Base-by-base conservation (phyloP, 2,888 invertebrate genomes). In the Ectemnius cavifrons region DNA sequence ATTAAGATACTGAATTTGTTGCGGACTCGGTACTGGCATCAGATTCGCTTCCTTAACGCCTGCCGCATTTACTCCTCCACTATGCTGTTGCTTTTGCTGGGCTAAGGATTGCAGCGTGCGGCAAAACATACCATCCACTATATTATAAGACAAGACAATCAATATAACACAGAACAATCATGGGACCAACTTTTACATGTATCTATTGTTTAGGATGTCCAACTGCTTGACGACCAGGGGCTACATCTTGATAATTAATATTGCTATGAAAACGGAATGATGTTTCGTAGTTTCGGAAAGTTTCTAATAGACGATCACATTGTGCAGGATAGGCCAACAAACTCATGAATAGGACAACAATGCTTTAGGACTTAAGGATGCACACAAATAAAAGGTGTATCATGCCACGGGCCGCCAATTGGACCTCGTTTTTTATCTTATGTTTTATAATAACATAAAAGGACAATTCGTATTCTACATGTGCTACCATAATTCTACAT, bases 1-100 rank as follows among this genome's bases (percentile, higher is more conserved):
- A 93, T 97, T 97, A 89, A 98, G 94, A 93, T 98, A 98, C 85
- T 97, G 97, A 90, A 98, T 97, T 93, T 97, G 98, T 92, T 98
- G 97, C 71, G 98, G 98, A 80, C 98, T 98, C 82, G 98, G 98
- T 86, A 98, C 98, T 79, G 98, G 98, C 96, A 98, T 97, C 89
- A 98, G 93, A 91, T 97, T 97, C 67, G 97, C 96, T 91, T 97
- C 97, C 92, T 96, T 96, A 73, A 93, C 93, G 73, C 91, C 91
- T 61, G 91, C 81, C 63, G 90, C 83, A 75, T 89, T 89, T 58
- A 89, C 89, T 18, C 91, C 88, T 60, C 87, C 87, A 57, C 88
- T 67, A 63, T 91, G 91, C 73, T 92, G 92, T 80, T 93, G 93
- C 81, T 93, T 93, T 87, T 93, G 93, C 89, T 94, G 93, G 79